Percentiles rank a stretch among this genome's conserved stretches.
phyloP scores from a whole-genome alignment of 2,113 vertebrate species.

The Rousettus leschenaultii region DNA sequence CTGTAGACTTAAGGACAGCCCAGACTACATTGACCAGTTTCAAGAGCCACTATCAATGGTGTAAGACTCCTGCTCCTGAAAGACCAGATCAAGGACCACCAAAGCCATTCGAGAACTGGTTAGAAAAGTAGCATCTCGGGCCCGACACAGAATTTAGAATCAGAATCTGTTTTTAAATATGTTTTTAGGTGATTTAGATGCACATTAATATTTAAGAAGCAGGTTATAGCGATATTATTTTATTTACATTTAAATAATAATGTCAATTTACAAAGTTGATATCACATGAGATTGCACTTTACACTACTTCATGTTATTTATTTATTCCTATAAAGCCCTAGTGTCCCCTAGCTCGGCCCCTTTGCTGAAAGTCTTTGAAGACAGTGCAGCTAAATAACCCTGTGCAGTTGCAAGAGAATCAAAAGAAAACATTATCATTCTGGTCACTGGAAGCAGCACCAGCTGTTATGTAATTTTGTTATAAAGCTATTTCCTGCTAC shows the following conservation, averaged over 20 bases:
- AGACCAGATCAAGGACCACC: rapidly evolving
- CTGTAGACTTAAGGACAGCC: neutral
- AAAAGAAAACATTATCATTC: constrained; percentile 71
- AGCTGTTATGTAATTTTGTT: constrained; percentile 84
- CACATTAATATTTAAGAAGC: neutral
- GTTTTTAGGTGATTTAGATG: too few relatives aligned
- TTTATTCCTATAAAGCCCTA: constrained; percentile 1
- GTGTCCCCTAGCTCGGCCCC: neutral
- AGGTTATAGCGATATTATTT: rapidly evolving
- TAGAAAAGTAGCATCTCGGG: too few relatives aligned
- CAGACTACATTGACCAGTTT: rapidly evolving
- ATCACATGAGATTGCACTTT: neutral
- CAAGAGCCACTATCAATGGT: neutral
- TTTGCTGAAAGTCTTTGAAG: constrained; percentile 54
- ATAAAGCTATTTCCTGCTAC: constrained; percentile 83
- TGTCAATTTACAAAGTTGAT: neutral
- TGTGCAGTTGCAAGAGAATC: constrained; percentile 60
- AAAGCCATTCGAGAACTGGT: neutral
- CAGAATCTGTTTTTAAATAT: neutral
- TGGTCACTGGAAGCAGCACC: constrained; percentile 72
- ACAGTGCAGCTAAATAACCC: constrained; percentile 53
- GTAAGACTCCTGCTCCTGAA: neutral
- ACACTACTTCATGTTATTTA: neutral
- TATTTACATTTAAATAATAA: neutral
- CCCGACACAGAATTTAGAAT: rapidly evolving